Conservation (phyloP, 2,113 vertebrate genomes). For the Probosciger aterrimus region DNA sequence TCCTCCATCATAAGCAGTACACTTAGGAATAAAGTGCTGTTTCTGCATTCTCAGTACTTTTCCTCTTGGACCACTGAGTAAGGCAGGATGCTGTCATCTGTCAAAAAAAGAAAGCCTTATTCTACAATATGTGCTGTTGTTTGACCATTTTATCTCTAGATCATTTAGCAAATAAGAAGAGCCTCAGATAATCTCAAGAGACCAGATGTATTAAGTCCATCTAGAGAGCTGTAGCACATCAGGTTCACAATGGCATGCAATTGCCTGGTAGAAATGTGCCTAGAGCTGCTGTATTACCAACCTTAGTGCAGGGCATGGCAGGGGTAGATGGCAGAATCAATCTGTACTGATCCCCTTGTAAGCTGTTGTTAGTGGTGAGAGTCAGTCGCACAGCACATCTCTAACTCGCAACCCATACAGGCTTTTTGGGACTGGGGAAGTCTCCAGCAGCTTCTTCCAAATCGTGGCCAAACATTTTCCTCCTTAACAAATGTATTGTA, state of each 20-base stretch:
- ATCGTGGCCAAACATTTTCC: not conserved
- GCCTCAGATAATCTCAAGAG: not conserved
- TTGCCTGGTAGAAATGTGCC: not conserved
- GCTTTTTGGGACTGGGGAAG: not conserved
- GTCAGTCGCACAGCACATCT: not conserved
- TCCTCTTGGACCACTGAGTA: not conserved
- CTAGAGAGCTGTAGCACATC: not conserved
- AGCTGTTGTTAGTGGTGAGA: not conserved
- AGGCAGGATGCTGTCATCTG: not conserved
- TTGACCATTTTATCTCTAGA: not conserved
- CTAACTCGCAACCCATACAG: rapidly evolving
- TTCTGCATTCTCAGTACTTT: not conserved
- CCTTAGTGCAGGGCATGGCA: rapidly evolving
- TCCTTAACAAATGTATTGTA: not conserved
- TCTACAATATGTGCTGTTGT: not conserved
- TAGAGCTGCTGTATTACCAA: not conserved
- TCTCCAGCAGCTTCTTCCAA: not conserved
- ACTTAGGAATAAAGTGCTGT: not conserved
- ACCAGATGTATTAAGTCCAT: not conserved
- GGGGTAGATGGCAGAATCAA: not conserved
- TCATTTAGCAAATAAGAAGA: not conserved
- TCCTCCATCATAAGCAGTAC: not conserved
- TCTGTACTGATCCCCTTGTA: not conserved
- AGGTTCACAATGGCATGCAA: not conserved
- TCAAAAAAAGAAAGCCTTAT: not conserved